These are phyloP conservation scores for Ptychadena robeensis DNA, from an alignment of 2,797 vertebrate species.

Conservation along the genomic window DNA sequence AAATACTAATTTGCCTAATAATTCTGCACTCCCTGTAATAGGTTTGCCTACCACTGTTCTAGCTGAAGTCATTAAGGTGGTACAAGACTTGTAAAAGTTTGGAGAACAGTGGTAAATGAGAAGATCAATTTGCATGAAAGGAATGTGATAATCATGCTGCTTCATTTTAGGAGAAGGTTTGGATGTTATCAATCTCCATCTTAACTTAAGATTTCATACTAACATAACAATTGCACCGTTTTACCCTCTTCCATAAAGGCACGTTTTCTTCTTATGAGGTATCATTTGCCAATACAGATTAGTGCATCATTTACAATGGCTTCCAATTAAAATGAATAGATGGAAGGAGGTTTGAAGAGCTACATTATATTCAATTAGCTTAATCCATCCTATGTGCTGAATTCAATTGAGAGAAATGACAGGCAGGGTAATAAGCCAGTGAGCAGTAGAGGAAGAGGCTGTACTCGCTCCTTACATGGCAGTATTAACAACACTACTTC, in stretches of 20 bases:
- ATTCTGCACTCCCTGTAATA: too few relatives aligned
- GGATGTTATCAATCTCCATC: too few relatives aligned
- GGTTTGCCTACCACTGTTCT: too few relatives aligned
- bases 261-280: background rate
- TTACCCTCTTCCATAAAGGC: background rate
- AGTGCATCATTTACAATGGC: background rate
- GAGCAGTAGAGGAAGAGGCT: background rate
- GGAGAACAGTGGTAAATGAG: too few relatives aligned
- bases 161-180: too few relatives aligned
- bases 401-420: constrained; percentile 26
- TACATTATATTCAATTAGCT: constrained; percentile 24
- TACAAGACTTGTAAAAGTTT: too few relatives aligned
- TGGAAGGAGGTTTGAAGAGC: background rate
- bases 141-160: too few relatives aligned
- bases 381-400: constrained; percentile 29
- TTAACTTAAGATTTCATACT: background rate
- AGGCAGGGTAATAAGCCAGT: background rate
- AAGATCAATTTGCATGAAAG: too few relatives aligned
- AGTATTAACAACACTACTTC: background rate
- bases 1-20: too few relatives aligned
- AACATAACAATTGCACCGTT: background rate
- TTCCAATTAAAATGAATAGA: constrained; percentile 35
- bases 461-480: background rate
- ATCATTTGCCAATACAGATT: constrained; percentile 1
- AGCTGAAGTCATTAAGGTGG: too few relatives aligned